phyloP scores from a whole-genome alignment of 1,140 invertebrate species.

The Steinernema khuongi region DNA sequence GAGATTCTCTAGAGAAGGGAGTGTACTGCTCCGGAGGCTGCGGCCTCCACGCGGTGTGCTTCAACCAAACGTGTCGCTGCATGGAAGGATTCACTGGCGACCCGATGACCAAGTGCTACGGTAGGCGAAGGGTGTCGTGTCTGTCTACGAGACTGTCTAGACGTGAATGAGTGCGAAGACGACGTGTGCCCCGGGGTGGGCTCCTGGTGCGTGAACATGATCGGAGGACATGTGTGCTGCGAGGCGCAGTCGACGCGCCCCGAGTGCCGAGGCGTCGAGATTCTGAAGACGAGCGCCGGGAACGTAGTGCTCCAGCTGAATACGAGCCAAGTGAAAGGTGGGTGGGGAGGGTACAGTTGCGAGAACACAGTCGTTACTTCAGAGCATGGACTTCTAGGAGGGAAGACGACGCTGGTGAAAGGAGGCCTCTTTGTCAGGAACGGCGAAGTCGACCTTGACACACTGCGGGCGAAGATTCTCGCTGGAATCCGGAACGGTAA shows the following conservation, averaged over 20 bases:
- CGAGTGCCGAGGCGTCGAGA: conserved; percentile 39
- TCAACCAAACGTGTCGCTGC: conserved; percentile 44
- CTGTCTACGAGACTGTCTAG: conserved; percentile 28
- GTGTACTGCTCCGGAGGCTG: conserved; percentile 49
- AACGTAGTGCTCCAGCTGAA: neutral
- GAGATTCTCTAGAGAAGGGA: conserved; percentile 40
- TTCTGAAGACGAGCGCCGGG: conserved; percentile 21
- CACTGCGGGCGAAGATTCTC: conserved; percentile 16
- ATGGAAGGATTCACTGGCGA: conserved; percentile 44
- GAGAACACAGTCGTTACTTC: neutral
- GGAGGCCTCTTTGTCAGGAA: conserved; percentile 23
- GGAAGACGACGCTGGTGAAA: neutral
- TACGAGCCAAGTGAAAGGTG: neutral
- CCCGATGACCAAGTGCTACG: conserved; percentile 36
- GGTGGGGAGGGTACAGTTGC: neutral
- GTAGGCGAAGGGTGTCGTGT: conserved; percentile 22
- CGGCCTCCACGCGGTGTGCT: conserved; percentile 43
- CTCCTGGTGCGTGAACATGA: conserved; percentile 45
- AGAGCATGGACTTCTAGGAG: neutral
- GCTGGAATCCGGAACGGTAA: conserved; percentile 18
- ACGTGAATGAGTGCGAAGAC: conserved; percentile 49
- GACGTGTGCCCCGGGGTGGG: conserved; percentile 45
- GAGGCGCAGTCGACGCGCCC: conserved; percentile 31
- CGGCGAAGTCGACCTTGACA: conserved; percentile 29
- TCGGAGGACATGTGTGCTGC: conserved; percentile 44